Conservation (phyloP, 2,797 vertebrate genomes). For the Phrynocephalus forsythii region DNA sequence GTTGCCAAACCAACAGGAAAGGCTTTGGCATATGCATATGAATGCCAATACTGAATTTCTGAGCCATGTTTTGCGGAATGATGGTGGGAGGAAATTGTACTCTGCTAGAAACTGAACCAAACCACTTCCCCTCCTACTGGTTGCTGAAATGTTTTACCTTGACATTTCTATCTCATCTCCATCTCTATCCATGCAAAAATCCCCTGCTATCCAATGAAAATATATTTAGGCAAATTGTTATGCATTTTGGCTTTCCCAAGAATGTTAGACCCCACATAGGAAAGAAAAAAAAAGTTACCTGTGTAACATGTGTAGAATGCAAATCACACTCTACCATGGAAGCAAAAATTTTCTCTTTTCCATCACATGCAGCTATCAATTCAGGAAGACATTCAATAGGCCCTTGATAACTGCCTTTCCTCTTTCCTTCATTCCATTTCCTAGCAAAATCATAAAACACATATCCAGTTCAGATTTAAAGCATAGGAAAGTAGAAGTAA, state of each 20-base stretch:
- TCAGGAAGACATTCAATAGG: slow-evolving; percentile 93
- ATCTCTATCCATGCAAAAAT: not conserved
- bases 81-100: not conserved
- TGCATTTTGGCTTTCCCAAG: slow-evolving; percentile 27
- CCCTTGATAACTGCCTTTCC: slow-evolving; percentile 75
- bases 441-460: slow-evolving; percentile 71
- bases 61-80: not conserved
- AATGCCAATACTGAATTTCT: not conserved
- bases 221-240: slow-evolving; percentile 24
- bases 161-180: not conserved
- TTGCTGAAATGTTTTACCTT: not conserved
- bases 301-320: slow-evolving; percentile 80
- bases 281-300: slow-evolving; percentile 80
- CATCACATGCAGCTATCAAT: slow-evolving; percentile 88
- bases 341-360: slow-evolving; percentile 85
- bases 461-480: slow-evolving; percentile 13
- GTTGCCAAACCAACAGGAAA: not conserved
- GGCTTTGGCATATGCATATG: slow-evolving; percentile 1
- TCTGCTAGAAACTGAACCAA: not conserved
- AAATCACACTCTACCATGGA: slow-evolving; percentile 84
- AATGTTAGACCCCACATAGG: not conserved
- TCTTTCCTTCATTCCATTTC: slow-evolving; percentile 82
- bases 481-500: slow-evolving; percentile 17
- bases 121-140: not conserved
- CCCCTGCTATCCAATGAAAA: not conserved